These are phyloP conservation scores for Micropoecilia bifurca DNA, from an alignment of 2,797 vertebrate genomes.

Conservation along the genomic window DNA sequence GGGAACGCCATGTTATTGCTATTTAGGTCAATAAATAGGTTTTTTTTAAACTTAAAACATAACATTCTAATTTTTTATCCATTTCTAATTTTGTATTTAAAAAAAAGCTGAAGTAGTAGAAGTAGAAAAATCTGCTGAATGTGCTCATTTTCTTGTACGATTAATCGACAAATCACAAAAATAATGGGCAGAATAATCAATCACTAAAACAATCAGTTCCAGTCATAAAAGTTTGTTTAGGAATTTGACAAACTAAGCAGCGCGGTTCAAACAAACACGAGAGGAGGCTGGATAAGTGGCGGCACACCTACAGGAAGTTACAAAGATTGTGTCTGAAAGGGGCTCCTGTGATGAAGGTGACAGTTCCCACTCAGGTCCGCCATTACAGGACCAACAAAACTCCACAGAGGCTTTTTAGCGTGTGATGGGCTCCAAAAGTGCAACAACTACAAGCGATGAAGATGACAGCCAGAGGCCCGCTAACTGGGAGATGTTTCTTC, in stretches of 20 bases:
- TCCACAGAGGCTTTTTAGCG: constrained; percentile 3
- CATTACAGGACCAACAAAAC: constrained; percentile 50
- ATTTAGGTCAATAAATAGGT: no score
- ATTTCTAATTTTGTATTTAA: no score
- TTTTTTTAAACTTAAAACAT: no score
- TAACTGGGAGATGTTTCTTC: constrained; percentile 25
- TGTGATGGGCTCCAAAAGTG: neutral
- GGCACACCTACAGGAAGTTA: neutral
- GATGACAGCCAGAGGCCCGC: constrained; percentile 19
- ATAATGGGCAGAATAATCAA: no score
- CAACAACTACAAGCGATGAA: constrained; percentile 26
- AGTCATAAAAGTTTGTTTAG: neutral
- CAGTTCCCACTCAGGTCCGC: constrained; percentile 61
- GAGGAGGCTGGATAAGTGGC: neutral
- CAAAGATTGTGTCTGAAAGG: constrained; percentile 47
- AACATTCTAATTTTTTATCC: no score
- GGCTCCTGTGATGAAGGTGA: constrained; percentile 49
- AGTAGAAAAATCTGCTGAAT: no score
- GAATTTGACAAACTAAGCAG: neutral
- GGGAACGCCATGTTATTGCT: no score
- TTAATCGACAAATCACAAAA: no score
- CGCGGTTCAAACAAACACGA: neutral
- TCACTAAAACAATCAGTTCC: no score
- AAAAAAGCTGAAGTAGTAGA: no score
- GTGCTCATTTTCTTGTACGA: no score